These are phyloP conservation scores for Pipistrellus pygmaeus DNA, from an alignment of 2,797 vertebrate species.

Conservation along the genomic window DNA sequence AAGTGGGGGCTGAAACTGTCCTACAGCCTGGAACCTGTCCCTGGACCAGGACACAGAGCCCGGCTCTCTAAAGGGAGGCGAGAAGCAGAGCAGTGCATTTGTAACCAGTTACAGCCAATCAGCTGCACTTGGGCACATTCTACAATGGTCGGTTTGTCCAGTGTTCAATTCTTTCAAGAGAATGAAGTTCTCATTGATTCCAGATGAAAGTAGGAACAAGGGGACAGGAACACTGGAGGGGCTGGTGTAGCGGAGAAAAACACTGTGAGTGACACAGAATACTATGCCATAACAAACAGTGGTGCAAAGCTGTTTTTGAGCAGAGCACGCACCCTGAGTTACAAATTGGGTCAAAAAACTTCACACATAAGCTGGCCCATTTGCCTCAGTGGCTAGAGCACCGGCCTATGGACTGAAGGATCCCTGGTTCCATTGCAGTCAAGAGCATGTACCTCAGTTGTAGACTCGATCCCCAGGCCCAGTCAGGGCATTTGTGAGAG, in stretches of 20 bases:
- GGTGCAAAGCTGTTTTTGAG: background rate
- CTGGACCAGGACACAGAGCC: background rate
- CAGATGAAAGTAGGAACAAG: background rate
- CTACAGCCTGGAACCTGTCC: background rate
- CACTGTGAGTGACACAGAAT: background rate
- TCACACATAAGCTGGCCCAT: background rate
- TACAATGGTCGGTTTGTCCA: background rate
- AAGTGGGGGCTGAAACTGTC: background rate
- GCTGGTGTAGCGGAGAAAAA: background rate
- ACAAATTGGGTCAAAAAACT: background rate
- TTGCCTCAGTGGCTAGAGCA: no score
- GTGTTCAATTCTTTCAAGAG: background rate
- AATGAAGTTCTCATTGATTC: background rate
- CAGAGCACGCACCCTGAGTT: background rate
- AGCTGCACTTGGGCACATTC: background rate
- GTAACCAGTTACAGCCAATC: background rate
- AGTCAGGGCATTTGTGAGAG: no score
- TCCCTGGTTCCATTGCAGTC: no score
- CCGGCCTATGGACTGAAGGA: no score
- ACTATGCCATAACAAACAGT: background rate
- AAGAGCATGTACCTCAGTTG: no score
- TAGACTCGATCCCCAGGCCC: no score
- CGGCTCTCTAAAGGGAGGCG: background rate
- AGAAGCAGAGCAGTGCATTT: background rate
- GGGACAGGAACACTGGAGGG: background rate